Conservation (phyloP, 2,888 invertebrate genomes). For the Apamea monoglypha region DNA sequence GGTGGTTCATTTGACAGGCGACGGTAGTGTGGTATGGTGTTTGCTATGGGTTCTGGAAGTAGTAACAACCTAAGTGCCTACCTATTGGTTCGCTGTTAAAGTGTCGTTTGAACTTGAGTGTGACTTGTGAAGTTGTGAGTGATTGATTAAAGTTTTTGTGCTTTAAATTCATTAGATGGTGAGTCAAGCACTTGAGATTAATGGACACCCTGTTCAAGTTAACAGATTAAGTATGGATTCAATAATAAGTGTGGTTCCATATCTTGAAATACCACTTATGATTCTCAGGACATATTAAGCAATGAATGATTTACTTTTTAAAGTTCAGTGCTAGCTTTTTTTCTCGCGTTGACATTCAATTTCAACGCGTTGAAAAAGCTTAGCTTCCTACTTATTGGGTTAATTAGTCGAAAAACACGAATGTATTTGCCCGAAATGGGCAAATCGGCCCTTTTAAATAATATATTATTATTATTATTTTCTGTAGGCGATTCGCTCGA, state of each 20-base stretch:
- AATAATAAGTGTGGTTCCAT: not conserved
- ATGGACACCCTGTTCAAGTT: not conserved
- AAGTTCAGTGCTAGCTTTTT: not conserved
- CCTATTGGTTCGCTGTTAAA: slow-evolving; percentile 3
- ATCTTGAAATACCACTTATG: not conserved
- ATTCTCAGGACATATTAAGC: not conserved
- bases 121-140: not conserved
- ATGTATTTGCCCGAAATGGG: too few relatives aligned
- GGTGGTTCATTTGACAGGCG: slow-evolving; percentile 18
- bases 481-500: not conserved
- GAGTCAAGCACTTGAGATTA: not conserved
- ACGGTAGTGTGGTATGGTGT: slow-evolving; percentile 19
- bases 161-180: slow-evolving; percentile 12
- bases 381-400: not conserved
- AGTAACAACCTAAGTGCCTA: not conserved
- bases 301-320: not conserved
- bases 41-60: slow-evolving; percentile 9
- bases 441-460: not conserved
- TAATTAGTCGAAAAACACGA: not conserved
- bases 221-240: not conserved
- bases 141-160: slow-evolving; percentile 17
- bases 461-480: not conserved
- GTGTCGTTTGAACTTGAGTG: slow-evolving; percentile 18
- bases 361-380: not conserved
- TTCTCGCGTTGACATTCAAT: not conserved